Conservation (phyloP, 2,797 vertebrate genomes). For the Molossus alvarezi region DNA sequence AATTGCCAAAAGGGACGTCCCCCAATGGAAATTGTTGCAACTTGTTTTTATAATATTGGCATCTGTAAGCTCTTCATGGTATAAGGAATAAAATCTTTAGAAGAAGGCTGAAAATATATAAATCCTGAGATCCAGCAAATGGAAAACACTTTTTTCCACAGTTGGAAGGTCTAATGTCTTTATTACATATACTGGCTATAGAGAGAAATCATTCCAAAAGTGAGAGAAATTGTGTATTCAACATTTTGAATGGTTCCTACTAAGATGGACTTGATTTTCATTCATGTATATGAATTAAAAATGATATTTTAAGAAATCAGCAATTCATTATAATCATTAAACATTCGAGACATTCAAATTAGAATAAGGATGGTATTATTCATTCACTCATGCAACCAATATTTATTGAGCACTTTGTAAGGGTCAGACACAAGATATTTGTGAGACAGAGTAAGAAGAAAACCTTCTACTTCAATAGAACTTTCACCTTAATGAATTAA, state of each 20-base stretch:
- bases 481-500: conserved; percentile 10
- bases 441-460: conserved; percentile 1
- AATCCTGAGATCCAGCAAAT: conserved; percentile 28
- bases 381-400: neutral
- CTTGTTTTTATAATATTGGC: conserved; percentile 33
- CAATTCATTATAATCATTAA: neutral
- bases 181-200: neutral
- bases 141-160: neutral
- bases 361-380: neutral
- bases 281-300: conserved; percentile 44
- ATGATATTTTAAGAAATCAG: conserved; percentile 45
- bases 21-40: conserved; percentile 23
- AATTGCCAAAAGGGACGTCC: conserved; percentile 44
- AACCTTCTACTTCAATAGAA: neutral
- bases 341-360: conserved; percentile 31
- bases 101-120: conserved; percentile 26
- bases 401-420: neutral
- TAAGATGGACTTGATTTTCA: conserved; percentile 15
- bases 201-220: neutral
- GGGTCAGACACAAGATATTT: neutral
- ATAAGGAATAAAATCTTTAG: conserved; percentile 10
- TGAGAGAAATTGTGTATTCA: neutral
- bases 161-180: neutral
- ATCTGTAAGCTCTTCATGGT: conserved; percentile 54
- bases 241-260: neutral